These are phyloP conservation scores for Epicampocera succincta DNA, from an alignment of 2,888 invertebrate genomes.

Conservation along the genomic window DNA sequence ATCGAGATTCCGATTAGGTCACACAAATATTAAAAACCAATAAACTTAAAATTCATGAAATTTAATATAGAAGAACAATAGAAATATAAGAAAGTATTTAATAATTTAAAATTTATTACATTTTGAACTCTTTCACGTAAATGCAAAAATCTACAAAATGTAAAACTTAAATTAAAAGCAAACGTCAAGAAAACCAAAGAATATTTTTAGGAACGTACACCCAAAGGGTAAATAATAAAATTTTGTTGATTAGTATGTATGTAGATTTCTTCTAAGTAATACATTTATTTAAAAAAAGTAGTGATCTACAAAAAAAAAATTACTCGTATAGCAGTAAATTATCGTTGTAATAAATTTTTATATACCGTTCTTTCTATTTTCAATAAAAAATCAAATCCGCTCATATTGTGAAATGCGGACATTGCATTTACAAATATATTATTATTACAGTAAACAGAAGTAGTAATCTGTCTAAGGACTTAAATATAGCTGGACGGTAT, in stretches of 20 bases:
- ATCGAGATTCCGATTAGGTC: slow-evolving; percentile 78
- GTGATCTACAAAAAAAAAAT: not conserved
- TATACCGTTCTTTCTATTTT: not conserved
- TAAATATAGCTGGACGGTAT: too few relatives aligned
- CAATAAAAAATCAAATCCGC: not conserved
- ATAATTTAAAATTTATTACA: slow-evolving; percentile 23
- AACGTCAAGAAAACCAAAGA: slow-evolving; percentile 23
- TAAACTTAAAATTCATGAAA: slow-evolving; percentile 2
- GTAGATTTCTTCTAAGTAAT: slow-evolving; percentile 52
- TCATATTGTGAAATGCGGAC: not conserved
- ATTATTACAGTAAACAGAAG: too few relatives aligned
- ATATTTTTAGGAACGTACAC: slow-evolving; percentile 19
- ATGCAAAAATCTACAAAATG: slow-evolving; percentile 11
- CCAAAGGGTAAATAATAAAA: slow-evolving; percentile 45
- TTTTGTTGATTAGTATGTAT: slow-evolving; percentile 69
- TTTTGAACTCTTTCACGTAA: slow-evolving; percentile 22
- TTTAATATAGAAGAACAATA: slow-evolving; percentile 19
- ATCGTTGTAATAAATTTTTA: not conserved
- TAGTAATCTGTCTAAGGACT: too few relatives aligned
- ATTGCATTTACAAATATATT: not conserved
- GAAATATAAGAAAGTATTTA: slow-evolving; percentile 40
- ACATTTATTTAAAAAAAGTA: slow-evolving; percentile 5
- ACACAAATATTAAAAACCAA: slow-evolving; percentile 56
- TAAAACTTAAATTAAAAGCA: slow-evolving; percentile 15
- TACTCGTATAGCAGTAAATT: not conserved